Evolutionary conservation across 2,113 vertebrate genomes (phyloP), one percentile per base, ranked within the genome.

Genomic region (Mormyrus iriodes): DNA sequence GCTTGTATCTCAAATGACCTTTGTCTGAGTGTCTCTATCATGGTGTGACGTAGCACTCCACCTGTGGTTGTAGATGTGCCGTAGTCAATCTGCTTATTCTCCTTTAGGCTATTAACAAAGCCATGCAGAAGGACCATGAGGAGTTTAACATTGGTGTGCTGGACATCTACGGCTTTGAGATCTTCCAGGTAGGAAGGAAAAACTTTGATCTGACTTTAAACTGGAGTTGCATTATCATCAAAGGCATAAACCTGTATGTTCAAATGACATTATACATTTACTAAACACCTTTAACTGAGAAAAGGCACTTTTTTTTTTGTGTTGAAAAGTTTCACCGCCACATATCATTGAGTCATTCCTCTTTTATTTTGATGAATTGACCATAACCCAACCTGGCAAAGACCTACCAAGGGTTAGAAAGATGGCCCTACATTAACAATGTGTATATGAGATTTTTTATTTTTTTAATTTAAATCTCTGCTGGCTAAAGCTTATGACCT

Each of bases 101-200:
- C 15, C 76, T 27, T 53, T 91, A 97, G 96, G 91, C 95, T 1
- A 91, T 97, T 4, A 97, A 97, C 89, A 96, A 95, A 90, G 96
- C 96, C 13, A 97, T 97, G 88, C 93, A 96, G 93, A 97, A 97
- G 83, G 94, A 96, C 17, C 94, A 91, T 19, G 95, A 97, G 89
- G 96, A 96, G n/a, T 92, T 96, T 24, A 97, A 96, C 92, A 95
- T 97, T 0, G 96, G 96, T 0, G 96, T 97, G 6, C 91, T 97
- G 4, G 96, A 97, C 90, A 97, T 97, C 88, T 97, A 97, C 8
- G 96, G 96, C 88, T 97, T 97, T 17, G 96, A 97, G 93, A 97
- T 97, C 89, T 97, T 97, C 90, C 96, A 97, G 95, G 96, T 97
- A 48, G 19, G 44, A 84, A 46, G 44, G 44, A 12, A 21, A 24